Base-by-base conservation (phyloP, 2,113 vertebrate species). In the Spheniscus mendiculus region DNA sequence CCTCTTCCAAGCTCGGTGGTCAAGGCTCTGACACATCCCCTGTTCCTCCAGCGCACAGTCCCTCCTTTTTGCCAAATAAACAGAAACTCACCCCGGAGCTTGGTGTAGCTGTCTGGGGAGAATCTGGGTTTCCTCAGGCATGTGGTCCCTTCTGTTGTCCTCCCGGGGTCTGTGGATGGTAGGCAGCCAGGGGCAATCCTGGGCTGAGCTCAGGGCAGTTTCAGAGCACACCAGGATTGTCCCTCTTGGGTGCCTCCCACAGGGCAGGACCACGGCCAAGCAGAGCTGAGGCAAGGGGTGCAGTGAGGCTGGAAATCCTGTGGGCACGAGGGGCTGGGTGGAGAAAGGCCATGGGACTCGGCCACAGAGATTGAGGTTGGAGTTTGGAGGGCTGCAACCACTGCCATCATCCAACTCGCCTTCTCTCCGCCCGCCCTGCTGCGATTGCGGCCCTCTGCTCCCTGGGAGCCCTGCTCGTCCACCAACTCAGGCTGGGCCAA, bases 61-160 rank as follows among this genome's bases (percentile, higher is more conserved):
- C 6, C 44, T 93, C 15, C 61, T 79, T 74, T 52, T 73, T 88
- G 58, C 30, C 40, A 91, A 97, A 97, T 97, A 97, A 97, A 97
- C 12, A 90, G 34, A 77, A 90, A 42, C 6, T 27, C 18, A 32
- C 5, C 15, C 18, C 5, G 4, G 12, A 61, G 29, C 25, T 59
- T 83, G 23, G 15, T 83, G 71, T 80, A 12, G 30, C 23, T 67
- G 2, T 56, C 21, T 80, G 70, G 16, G 55, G n/a, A 82, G 13
- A 96, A n/a, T 4, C 32, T 25, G 69, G 58, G 67, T 11, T 69
- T 69, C 4, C 62, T 42, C 5, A 2, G 34, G 16, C 1, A 2
- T 61, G 36, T 70, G 22, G 15, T 90, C 12, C 12, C 11, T 76
- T n/a, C 53, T 66, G 34, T 52, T 80, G 42, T 42, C 18, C 9